These are phyloP conservation scores for Drosophila setosimentum DNA, from an alignment of 2,888 invertebrate species.

Conservation along the genomic window DNA sequence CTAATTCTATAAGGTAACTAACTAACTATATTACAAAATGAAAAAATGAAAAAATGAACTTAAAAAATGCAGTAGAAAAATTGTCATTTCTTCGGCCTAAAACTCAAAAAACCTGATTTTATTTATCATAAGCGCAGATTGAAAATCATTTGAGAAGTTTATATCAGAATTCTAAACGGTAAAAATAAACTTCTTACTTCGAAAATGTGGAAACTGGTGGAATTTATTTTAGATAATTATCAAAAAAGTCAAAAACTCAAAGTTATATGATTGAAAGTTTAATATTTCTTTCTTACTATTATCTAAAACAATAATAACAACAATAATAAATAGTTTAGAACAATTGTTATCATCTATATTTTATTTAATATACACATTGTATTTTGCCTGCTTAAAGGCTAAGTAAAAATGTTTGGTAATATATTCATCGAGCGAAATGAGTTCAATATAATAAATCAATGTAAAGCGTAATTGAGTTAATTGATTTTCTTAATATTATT, in stretches of 20 bases:
- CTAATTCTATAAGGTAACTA: neutral
- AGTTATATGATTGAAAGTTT: neutral
- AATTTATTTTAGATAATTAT: neutral
- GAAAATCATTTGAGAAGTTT: neutral
- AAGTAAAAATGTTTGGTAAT: neutral
- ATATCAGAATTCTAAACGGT: neutral
- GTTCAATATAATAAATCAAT: neutral
- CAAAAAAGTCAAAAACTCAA: neutral
- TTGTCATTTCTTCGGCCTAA: neutral
- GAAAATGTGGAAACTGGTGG: neutral
- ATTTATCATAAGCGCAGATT: neutral
- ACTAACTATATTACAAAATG: neutral
- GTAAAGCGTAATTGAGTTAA: conserved; percentile 4
- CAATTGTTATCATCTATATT: neutral
- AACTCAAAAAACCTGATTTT: neutral
- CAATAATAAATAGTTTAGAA: neutral
- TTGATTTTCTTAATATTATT: conserved; percentile 18
- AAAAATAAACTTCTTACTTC: neutral
- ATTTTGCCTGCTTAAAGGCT: too few relatives aligned
- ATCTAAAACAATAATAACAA: neutral
- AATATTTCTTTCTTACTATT: neutral
- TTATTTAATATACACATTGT: neutral
- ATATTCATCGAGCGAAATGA: neutral
- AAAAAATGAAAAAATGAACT: neutral
- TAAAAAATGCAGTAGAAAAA: neutral